These are phyloP conservation scores for Hypotaenidia philippensis DNA, from an alignment of 2,797 vertebrate genomes.

Conservation along the genomic window DNA sequence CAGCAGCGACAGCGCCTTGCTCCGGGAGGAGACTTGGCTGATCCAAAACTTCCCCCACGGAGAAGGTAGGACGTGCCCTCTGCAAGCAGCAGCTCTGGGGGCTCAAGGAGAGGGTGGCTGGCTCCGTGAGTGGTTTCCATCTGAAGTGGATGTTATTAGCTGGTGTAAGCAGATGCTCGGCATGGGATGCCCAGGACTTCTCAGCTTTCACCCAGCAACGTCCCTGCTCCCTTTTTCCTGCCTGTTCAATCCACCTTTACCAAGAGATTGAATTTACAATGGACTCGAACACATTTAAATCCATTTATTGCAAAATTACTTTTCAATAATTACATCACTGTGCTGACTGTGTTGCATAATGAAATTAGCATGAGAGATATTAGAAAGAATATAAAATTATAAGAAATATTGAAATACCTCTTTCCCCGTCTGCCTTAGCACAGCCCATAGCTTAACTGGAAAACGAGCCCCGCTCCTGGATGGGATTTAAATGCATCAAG, in stretches of 20 bases:
- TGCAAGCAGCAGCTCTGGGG: background rate
- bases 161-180: slow-evolving; percentile 63
- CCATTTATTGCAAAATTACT: slow-evolving; percentile 88
- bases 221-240: slow-evolving; percentile 40
- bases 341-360: slow-evolving; percentile 83
- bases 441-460: slow-evolving; percentile 76
- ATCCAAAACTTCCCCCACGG: background rate
- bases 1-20: background rate
- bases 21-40: background rate
- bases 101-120: background rate
- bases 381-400: slow-evolving; percentile 85
- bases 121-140: background rate
- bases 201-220: slow-evolving; percentile 63
- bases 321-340: slow-evolving; percentile 86
- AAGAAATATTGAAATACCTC: slow-evolving; percentile 84
- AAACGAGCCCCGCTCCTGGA: slow-evolving; percentile 63
- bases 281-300: slow-evolving; percentile 84
- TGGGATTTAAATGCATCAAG: slow-evolving; percentile 72
- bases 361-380: slow-evolving; percentile 84
- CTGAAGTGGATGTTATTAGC: slow-evolving; percentile 48
- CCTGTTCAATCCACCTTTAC: slow-evolving; percentile 72
- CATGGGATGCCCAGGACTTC: slow-evolving; percentile 38
- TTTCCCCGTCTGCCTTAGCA: slow-evolving; percentile 71
- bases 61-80: background rate
- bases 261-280: slow-evolving; percentile 81